Conservation (phyloP, 1,140 invertebrate species). For the fruit fly (Drosophila melanogaster) region DNA sequence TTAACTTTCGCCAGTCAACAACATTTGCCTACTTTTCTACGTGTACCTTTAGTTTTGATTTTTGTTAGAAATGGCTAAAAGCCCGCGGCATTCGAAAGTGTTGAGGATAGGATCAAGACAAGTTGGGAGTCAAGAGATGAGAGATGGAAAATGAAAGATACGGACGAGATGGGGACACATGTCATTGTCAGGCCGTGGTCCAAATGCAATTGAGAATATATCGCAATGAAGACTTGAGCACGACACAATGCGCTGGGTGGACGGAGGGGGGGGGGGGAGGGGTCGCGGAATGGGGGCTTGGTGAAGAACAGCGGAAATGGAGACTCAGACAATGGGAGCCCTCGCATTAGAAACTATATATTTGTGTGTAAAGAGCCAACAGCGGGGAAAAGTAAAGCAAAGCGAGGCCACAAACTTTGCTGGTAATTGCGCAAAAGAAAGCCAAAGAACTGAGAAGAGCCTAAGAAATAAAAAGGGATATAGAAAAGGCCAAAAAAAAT, state of each 20-base stretch:
- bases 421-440: constrained; percentile 28
- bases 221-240: constrained; percentile 70
- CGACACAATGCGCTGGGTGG: constrained; percentile 41
- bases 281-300: background rate
- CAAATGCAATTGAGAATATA: constrained; percentile 59
- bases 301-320: constrained; percentile 35
- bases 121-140: constrained; percentile 9
- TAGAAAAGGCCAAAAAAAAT: constrained; percentile 38
- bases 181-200: constrained; percentile 45
- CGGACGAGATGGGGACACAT: constrained; percentile 31
- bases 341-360: constrained; percentile 44
- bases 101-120: constrained; percentile 30
- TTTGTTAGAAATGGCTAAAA: constrained; percentile 1
- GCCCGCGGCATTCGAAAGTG: constrained; percentile 31
- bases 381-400: constrained; percentile 9
- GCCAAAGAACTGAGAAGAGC: constrained; percentile 26
- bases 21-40: background rate
- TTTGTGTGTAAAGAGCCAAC: constrained; percentile 12
- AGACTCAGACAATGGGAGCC: constrained; percentile 48
- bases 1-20: background rate
- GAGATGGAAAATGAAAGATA: background rate
- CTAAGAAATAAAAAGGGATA: constrained; percentile 4
- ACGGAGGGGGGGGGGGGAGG: background rate
- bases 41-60: constrained; percentile 3
- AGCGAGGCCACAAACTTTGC: background rate